Conservation (phyloP, 2,113 vertebrate genomes). For the Chloropsis cyanopogon region DNA sequence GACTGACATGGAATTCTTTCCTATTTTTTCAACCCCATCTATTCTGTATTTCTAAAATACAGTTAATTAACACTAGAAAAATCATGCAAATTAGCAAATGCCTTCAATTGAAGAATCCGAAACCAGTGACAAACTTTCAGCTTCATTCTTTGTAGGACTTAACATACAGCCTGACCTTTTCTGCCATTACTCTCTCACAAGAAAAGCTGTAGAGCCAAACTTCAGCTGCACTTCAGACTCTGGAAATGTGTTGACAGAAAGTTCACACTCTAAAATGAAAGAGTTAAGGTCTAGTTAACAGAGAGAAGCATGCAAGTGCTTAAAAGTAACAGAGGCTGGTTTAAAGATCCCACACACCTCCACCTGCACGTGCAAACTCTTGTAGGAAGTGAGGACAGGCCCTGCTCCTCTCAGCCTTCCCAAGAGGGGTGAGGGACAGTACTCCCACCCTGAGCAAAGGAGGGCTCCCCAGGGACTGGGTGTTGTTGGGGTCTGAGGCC, state of each 20-base stretch:
- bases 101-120: not conserved
- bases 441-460: not conserved
- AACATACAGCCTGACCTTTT: not conserved
- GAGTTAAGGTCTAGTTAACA: not conserved
- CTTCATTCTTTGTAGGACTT: not conserved
- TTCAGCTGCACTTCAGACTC: not conserved
- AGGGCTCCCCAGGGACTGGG: not conserved
- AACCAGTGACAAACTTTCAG: not conserved
- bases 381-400: not conserved
- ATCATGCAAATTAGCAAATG: not conserved
- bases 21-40: not conserved
- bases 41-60: not conserved
- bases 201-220: not conserved
- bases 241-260: not conserved
- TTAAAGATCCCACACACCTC: not conserved
- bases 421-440: not conserved
- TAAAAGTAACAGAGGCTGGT: not conserved
- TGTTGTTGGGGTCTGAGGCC: fast-evolving
- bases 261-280: not conserved
- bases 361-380: not conserved
- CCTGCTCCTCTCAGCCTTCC: not conserved
- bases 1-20: fast-evolving
- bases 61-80: not conserved
- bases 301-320: not conserved
- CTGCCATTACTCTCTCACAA: not conserved